Evolutionary conservation across 1,140 invertebrate genomes (phyloP).

Genomic region (Hylyphantes graminicola): DNA sequence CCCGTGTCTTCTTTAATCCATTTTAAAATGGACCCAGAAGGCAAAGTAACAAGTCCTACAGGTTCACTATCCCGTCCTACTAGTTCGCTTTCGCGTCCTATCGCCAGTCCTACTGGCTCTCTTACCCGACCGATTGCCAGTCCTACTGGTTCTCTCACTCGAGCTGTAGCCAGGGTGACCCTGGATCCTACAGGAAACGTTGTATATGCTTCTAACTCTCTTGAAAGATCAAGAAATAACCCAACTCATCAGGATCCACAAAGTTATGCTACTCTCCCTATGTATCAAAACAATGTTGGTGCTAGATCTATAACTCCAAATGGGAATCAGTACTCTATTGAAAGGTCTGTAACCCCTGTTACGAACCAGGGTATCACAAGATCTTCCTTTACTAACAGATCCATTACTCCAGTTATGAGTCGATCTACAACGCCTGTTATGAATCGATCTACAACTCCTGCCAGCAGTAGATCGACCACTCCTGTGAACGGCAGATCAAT

Average conservation of each 20-base stretch:
- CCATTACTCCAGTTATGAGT: not conserved
- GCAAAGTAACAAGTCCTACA: not conserved
- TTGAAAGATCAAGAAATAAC: slow-evolving; percentile 77
- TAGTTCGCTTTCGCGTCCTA: slow-evolving; percentile 19
- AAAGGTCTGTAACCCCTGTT: not conserved
- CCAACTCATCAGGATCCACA: slow-evolving; percentile 13
- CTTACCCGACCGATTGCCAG: slow-evolving; percentile 71
- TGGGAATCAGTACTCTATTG: no score
- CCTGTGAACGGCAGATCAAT: no score
- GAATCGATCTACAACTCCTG: no score
- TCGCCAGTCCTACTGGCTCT: slow-evolving; percentile 67
- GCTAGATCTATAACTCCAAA: no score
- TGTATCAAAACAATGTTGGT: slow-evolving; percentile 6
- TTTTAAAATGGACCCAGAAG: not conserved
- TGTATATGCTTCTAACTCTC: slow-evolving; percentile 88
- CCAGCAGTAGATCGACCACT: no score
- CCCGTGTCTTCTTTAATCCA: slow-evolving; percentile 16
- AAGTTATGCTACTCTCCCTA: slow-evolving; percentile 59
- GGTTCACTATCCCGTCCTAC: slow-evolving; percentile 13
- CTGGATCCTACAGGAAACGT: slow-evolving; percentile 89
- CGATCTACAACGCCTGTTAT: no score
- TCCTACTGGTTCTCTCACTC: slow-evolving; percentile 28
- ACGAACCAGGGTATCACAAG: not conserved
- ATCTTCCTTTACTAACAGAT: not conserved
- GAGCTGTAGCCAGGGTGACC: slow-evolving; percentile 77